phyloP scores from a whole-genome alignment of 2,797 vertebrate genomes.

The Eulemur albifrons region DNA sequence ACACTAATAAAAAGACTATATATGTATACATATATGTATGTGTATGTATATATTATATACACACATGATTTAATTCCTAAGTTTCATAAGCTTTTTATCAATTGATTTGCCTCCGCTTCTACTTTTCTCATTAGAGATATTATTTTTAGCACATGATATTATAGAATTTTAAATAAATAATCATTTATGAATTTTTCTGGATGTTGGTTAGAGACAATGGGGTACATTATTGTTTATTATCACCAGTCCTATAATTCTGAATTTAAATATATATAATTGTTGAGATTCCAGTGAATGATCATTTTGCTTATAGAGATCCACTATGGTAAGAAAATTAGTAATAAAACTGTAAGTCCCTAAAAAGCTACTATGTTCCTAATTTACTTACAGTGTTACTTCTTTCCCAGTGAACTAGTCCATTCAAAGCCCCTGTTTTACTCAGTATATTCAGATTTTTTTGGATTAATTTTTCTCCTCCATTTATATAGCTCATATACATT shows the following conservation, averaged over 20 bases:
- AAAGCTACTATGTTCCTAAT: neutral
- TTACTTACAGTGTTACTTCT: neutral
- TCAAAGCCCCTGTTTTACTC: neutral
- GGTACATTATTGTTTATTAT: neutral
- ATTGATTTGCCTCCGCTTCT: neutral
- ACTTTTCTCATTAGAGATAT: neutral
- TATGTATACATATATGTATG: neutral
- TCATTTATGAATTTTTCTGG: neutral
- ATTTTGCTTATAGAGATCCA: neutral
- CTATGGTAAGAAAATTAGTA: neutral
- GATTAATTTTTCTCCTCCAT: neutral
- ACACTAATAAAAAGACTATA: neutral
- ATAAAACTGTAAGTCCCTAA: neutral
- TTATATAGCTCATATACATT: neutral
- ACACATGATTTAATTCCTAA: neutral
- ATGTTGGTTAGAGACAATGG: neutral
- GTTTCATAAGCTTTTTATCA: neutral
- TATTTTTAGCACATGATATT: neutral
- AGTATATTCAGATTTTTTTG: neutral
- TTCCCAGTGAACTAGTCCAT: neutral
- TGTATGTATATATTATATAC: neutral
- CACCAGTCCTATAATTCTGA: neutral
- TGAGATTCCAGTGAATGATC: neutral
- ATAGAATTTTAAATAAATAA: neutral
- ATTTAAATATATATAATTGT: neutral